Evolutionary conservation across 2,888 invertebrate species (phyloP), one percentile per base, ranked within the genome.

Genomic region (Luffia ferchaultella): DNA sequence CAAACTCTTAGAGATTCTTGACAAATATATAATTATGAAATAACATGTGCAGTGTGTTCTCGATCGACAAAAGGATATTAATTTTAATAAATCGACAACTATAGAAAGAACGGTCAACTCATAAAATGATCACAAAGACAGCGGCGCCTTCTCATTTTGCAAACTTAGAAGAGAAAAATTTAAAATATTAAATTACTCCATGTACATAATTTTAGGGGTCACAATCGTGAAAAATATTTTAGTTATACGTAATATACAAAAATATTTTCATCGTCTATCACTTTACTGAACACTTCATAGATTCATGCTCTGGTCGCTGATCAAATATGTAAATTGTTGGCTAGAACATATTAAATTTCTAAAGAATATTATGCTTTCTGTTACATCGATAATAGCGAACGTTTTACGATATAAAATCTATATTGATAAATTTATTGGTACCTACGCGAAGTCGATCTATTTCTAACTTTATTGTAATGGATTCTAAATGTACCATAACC

Each of bases 261-360:
- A 82, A 82, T 80, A 82, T 75, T 67, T 70, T n/a, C 16, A 64
- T 76, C 68, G 62, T 70, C 68, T 80, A 82, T 78, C 78, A 80
- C 78, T 70, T 74, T 72, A 56, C 71, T 80, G 82, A 83, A 83
- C 82, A 83, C 80, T 73, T 80, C 62, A 70, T 30, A 51, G 20
- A 50, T n/a, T n/a, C 55, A 58, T 30, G 30, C 65, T 70, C 66
- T 76, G 77, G 76, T 78, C 77, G 64, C 62, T 71, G 77, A 73
- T 69, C 65, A 60, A 65, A 63, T 69, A 63, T 68, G 71, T 68
- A 62, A 61, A n/a, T n/a, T n/a, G n/a, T 30, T 30, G 12, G 64
- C 46, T 55, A 52, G 49, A 63, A 67, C 62, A 63, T 64, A 59
- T 55, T 59, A 30, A 30, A 30, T 7, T 30, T 30, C 30, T 30